Conservation (phyloP, 2,113 vertebrate genomes). For the Mormyrus lacerda region DNA sequence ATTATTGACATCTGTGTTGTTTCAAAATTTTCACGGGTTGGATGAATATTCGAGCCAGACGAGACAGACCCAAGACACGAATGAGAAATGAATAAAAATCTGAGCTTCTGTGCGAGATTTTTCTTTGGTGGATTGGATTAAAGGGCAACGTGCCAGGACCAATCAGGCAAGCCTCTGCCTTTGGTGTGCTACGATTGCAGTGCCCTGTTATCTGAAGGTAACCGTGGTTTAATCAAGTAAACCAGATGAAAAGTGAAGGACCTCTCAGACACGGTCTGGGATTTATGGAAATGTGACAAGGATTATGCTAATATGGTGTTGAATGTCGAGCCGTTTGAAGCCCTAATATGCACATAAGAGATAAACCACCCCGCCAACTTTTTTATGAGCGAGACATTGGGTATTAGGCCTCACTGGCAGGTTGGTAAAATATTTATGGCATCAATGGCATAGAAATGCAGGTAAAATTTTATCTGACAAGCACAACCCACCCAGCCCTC, state of each 20-base stretch:
- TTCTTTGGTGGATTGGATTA: background rate
- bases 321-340: background rate
- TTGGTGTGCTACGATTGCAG: background rate
- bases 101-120: background rate
- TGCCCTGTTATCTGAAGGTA: background rate
- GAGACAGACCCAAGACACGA: background rate
- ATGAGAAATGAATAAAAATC: background rate
- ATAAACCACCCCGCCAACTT: background rate
- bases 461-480: background rate
- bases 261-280: conserved; percentile 13
- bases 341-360: conserved; percentile 11
- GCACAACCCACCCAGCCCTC: background rate
- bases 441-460: background rate
- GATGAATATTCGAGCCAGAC: background rate
- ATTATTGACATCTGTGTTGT: background rate
- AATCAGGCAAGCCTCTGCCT: background rate
- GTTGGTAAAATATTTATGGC: background rate
- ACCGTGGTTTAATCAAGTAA: conserved; percentile 1
- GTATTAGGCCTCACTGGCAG: background rate
- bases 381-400: background rate
- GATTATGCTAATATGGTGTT: conserved; percentile 9
- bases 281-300: conserved; percentile 4
- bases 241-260: background rate
- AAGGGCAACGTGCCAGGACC: background rate
- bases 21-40: background rate